A percentile compares a stretch with the other conserved stretches of the same genome.
phyloP scores from a whole-genome alignment of 2,888 invertebrate genomes.

The Lycocerus yunnanus region DNA sequence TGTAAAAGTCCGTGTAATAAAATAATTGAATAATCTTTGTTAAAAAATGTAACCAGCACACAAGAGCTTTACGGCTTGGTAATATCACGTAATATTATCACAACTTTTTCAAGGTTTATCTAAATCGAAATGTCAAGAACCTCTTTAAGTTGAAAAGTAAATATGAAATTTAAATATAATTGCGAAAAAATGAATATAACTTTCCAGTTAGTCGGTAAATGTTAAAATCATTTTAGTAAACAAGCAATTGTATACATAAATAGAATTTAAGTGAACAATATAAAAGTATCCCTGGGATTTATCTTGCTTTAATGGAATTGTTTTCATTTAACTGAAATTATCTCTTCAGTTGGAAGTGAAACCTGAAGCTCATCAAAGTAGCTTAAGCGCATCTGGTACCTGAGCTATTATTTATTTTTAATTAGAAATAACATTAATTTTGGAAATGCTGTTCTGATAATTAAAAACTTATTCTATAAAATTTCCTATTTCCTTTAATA shows the following conservation, averaged over 20 bases:
- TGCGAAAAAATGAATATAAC: background rate
- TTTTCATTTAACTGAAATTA: background rate
- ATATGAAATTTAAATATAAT: background rate
- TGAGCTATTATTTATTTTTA: background rate
- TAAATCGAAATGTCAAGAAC: background rate
- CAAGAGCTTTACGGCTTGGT: background rate
- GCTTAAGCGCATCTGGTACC: constrained; percentile 9
- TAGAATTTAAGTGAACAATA: background rate
- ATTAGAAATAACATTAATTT: background rate
- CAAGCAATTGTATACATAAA: background rate
- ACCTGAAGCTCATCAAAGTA: background rate
- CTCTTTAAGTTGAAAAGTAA: background rate
- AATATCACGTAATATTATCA: background rate
- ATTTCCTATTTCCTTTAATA: background rate
- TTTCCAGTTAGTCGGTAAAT: background rate
- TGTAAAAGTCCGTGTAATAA: background rate
- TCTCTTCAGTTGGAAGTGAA: background rate
- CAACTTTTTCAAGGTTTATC: background rate
- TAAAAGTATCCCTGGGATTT: background rate
- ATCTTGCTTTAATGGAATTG: background rate
- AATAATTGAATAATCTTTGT: background rate
- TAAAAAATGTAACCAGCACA: background rate
- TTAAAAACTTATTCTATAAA: background rate
- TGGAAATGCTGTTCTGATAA: background rate
- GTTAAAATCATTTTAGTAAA: background rate